Percentiles rank a stretch among this genome's conserved stretches.
Conservation (phyloP, 2,888 invertebrate species). For the Diplazon laetatorius region DNA sequence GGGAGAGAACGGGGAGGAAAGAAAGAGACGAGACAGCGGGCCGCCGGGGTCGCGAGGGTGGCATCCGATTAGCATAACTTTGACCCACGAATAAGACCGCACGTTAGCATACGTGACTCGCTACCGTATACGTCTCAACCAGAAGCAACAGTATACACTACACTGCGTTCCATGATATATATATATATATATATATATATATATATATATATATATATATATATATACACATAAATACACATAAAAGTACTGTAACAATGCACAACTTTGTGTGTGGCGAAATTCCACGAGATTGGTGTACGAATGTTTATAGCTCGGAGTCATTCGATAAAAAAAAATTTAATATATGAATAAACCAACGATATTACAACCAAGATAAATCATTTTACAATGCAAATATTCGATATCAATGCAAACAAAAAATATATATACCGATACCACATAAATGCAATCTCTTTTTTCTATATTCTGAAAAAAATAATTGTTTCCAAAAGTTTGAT, state of each 20-base stretch:
- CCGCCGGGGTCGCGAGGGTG: constrained; percentile 61
- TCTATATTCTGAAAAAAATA: too few species aligned
- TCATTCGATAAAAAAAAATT: constrained; percentile 1
- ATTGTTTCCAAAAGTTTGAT: too few species aligned
- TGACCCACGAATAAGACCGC: constrained; percentile 62
- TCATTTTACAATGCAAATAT: neutral
- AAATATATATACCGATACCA: too few species aligned
- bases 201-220: neutral
- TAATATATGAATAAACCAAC: constrained; percentile 8
- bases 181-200: neutral
- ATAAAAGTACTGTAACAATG: constrained; percentile 15
- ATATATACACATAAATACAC: neutral
- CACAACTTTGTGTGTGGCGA: constrained; percentile 23
- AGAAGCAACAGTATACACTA: neutral
- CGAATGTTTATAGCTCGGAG: neutral
- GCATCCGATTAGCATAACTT: constrained; percentile 68
- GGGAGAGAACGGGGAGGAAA: constrained; percentile 16
- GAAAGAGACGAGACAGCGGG: constrained; percentile 32
- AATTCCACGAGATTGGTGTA: constrained; percentile 15
- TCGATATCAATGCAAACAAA: neutral
- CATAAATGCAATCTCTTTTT: too few species aligned
- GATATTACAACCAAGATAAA: neutral
- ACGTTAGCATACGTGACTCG: constrained; percentile 60
- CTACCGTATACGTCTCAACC: constrained; percentile 56
- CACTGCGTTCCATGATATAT: neutral